A percentile compares a stretch with the other conserved stretches of the same genome.
Conservation (phyloP, 2,113 vertebrate genomes). For the Clarias magur region DNA sequence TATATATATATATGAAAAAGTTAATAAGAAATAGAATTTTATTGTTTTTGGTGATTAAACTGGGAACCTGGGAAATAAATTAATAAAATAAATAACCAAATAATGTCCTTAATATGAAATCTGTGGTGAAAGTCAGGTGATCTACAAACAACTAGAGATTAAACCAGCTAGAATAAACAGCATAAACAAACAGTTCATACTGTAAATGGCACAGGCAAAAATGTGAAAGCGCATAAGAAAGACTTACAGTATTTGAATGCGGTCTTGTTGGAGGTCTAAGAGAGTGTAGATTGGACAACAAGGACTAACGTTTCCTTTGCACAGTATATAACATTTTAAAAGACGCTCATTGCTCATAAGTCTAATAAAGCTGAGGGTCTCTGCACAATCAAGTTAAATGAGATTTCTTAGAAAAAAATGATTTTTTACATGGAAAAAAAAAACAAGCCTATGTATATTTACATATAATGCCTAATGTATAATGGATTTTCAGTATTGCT, state of each 20-base stretch:
- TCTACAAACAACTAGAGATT: not conserved
- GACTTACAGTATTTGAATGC: not conserved
- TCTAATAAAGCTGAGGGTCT: not conserved
- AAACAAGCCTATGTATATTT: not conserved
- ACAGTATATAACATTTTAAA: not conserved
- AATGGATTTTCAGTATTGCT: not conserved
- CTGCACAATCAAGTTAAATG: not conserved
- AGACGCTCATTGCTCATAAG: not conserved
- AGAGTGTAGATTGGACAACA: not conserved
- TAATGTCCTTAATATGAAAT: not conserved
- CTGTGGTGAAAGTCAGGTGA: not conserved
- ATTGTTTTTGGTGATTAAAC: not conserved
- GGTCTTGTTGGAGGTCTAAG: not conserved
- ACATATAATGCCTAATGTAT: not conserved
- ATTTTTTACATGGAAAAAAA: not conserved
- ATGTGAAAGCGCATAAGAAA: not conserved
- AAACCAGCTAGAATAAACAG: not conserved
- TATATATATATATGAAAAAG: too few relatives aligned
- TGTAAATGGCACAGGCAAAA: not conserved
- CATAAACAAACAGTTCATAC: too few relatives aligned
- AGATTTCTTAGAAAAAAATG: not conserved
- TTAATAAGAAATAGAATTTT: not conserved
- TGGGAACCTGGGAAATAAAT: not conserved
- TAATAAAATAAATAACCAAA: not conserved
- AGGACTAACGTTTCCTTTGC: not conserved